These are phyloP conservation scores for Formica selysi DNA, from an alignment of 1,140 invertebrate species.

Conservation along the genomic window DNA sequence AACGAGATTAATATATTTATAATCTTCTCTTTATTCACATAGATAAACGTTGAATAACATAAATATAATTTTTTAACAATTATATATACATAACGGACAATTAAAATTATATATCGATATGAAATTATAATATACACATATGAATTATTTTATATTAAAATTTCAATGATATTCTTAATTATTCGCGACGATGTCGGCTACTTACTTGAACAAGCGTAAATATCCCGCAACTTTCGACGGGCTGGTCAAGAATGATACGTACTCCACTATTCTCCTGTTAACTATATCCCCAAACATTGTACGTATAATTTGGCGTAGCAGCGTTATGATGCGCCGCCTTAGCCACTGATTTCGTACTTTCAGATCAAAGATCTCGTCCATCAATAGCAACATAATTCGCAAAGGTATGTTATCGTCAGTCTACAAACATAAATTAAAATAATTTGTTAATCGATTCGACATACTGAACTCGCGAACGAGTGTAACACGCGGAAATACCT, in stretches of 20 bases:
- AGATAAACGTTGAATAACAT: not conserved
- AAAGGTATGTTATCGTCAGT: constrained; percentile 95
- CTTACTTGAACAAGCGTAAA: constrained; percentile 94
- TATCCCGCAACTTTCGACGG: constrained; percentile 96
- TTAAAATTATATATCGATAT: not conserved
- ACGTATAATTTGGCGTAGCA: constrained; percentile 92
- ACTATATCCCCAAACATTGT: constrained; percentile 95
- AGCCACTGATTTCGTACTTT: constrained; percentile 96
- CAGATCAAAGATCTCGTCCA: constrained; percentile 97
- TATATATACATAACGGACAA: not conserved
- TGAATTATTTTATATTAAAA: not conserved
- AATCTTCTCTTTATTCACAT: not conserved
- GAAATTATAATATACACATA: not conserved
- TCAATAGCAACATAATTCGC: constrained; percentile 93
- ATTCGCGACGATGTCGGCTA: constrained; percentile 52
- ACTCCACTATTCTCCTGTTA: constrained; percentile 96
- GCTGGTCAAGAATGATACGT: constrained; percentile 95
- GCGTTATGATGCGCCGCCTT: constrained; percentile 92
- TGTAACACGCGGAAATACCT: constrained; percentile 84
- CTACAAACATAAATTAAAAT: constrained; percentile 81
- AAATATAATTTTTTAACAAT: not conserved
- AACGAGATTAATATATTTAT: constrained; percentile 40
- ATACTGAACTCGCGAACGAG: not conserved
- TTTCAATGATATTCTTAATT: not conserved
- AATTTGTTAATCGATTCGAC: not conserved